Percentiles rank a stretch among this genome's conserved stretches.
These are phyloP conservation scores for Mesoligia furuncula DNA, from an alignment of 2,888 invertebrate genomes.

Conservation along the genomic window DNA sequence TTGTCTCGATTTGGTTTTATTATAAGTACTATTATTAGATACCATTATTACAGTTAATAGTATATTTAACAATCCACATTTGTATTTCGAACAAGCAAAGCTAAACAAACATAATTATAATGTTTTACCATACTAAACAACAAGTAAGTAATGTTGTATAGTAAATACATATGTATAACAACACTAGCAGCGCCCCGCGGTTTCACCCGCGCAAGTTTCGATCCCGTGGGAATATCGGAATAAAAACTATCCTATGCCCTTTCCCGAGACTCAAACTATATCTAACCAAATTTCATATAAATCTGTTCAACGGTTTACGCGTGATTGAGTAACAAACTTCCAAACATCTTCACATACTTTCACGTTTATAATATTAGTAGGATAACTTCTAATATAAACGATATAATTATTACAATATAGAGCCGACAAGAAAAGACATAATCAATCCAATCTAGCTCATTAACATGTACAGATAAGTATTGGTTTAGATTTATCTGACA, in stretches of 20 bases:
- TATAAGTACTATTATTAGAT: too few species aligned
- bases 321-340: too few species aligned
- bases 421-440: conserved; percentile 3
- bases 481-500: conserved; percentile 21
- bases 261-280: too few species aligned
- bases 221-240: too few species aligned
- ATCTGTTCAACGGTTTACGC: too few species aligned
- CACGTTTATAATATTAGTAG: too few species aligned
- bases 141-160: not conserved
- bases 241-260: too few species aligned
- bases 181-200: not conserved
- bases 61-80: conserved; percentile 11
- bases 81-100: conserved; percentile 1
- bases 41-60: conserved; percentile 21
- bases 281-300: too few species aligned
- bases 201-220: too few species aligned
- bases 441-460: conserved; percentile 14
- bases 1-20: too few species aligned
- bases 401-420: conserved; percentile 6
- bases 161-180: not conserved
- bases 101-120: conserved; percentile 14
- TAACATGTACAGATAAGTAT: not conserved
- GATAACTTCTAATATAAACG: not conserved
- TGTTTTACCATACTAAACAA: not conserved
- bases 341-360: too few species aligned